Base-by-base conservation (phyloP, 2,888 invertebrate species). In the Apeira syringaria region DNA sequence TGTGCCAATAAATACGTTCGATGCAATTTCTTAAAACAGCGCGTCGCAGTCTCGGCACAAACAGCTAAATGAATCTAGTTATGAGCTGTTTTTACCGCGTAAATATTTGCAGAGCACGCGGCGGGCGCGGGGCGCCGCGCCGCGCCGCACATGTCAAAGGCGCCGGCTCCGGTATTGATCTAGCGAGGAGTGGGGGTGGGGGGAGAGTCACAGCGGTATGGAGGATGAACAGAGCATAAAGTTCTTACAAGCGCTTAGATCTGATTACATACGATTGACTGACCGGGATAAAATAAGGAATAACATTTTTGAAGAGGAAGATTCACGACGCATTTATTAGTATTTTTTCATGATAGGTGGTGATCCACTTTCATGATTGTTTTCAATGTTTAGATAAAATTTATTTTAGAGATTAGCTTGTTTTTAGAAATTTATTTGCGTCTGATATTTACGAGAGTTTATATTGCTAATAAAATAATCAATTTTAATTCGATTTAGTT, bases 121-220 rank as follows among this genome's bases (percentile, higher is more conserved):
- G 78, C 78, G 77, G 74, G 80, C 75, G 80, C 74, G 73, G 77
- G 78, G 25, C 79, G 76, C 73, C 75, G 80, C 74, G 73, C 76
- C 78, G 25, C 79, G 76, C 73, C 81, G 83, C 86, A 86, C 86
- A 86, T 87, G 88, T 87, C 88, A 87, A 87, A 87, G 85, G 87
- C 84, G 77, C 80, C 80, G 84, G 80, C 82, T 78, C 71, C 75
- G 80, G 86, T 89, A 89, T 89, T 88, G 88, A 89, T 88, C 87
- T 86, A 82, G 78, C 72, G 80, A 62, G 76, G 72, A 71, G 59
- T 50, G 33, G 43, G 20, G 13, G 49, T 29, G 43, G 20, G 13
- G 49, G 56, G 36, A 49, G 56, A 57, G 47, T 45, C 47, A 50
- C 52, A 50, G 46, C 46, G 48, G 53, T 33, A 5, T 26, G 1